These are phyloP conservation scores for Sebastes matsubarae DNA, from an alignment of 2,797 vertebrate species.

Conservation along the genomic window DNA sequence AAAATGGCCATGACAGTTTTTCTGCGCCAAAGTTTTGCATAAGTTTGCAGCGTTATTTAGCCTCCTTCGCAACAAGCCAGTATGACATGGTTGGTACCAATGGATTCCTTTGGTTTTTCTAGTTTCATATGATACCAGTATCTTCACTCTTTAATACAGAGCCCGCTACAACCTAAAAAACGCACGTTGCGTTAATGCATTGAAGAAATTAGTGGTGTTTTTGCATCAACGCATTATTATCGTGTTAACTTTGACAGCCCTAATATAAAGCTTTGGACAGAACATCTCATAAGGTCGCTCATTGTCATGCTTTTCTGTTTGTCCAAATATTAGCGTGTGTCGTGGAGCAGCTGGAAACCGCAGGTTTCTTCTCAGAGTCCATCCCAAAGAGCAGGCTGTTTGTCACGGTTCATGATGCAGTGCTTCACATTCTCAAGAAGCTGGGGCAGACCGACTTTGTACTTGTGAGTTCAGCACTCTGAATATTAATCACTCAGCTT, in stretches of 20 bases:
- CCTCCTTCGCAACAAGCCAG: too few relatives aligned
- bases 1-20: background rate
- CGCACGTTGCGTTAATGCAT: accelerated
- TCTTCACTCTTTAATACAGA: background rate
- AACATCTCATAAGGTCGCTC: background rate
- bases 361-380: conserved; percentile 86
- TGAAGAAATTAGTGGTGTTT: too few relatives aligned
- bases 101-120: background rate
- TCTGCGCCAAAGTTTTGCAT: accelerated
- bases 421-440: conserved; percentile 73
- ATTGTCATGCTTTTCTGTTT: conserved; percentile 17
- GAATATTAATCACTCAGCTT: background rate
- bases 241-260: too few relatives aligned
- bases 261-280: too few relatives aligned
- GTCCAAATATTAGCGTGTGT: conserved; percentile 78
- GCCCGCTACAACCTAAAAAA: background rate
- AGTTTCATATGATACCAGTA: background rate
- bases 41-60: background rate
- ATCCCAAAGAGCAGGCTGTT: conserved; percentile 88
- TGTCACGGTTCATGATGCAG: conserved; percentile 86
- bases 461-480: conserved; percentile 55
- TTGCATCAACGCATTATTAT: too few relatives aligned
- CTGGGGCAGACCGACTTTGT: background rate
- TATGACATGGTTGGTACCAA: too few relatives aligned
- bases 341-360: conserved; percentile 86